Conservation (phyloP, 2,797 vertebrate genomes). For the Prionace glauca region DNA sequence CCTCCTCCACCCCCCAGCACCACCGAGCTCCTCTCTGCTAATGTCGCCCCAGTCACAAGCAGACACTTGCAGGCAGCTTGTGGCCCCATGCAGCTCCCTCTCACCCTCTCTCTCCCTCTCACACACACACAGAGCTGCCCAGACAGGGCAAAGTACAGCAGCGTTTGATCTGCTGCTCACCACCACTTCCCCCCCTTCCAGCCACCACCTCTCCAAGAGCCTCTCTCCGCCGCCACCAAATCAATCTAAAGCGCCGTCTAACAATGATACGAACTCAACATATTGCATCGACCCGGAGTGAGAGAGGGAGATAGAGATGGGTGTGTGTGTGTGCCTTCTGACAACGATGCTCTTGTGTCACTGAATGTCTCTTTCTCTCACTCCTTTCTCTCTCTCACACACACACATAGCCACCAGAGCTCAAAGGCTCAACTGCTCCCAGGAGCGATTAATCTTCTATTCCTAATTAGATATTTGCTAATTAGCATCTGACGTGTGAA, state of each 20-base stretch:
- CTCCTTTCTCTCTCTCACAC: neutral
- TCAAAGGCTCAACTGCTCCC: conserved; percentile 72
- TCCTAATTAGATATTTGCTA: conserved; percentile 91
- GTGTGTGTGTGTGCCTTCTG: neutral
- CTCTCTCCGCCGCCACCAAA: neutral
- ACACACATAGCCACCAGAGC: conserved; percentile 55
- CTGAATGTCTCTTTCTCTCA: neutral
- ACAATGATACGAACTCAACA: neutral
- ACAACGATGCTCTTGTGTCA: neutral
- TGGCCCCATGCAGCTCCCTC: neutral
- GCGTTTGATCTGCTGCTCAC: neutral
- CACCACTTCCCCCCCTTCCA: neutral
- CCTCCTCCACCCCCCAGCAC: neutral
- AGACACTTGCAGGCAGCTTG: neutral
- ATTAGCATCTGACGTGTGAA: conserved; percentile 80
- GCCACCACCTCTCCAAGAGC: neutral
- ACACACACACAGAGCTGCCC: neutral
- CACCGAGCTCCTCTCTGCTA: neutral
- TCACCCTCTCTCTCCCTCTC: neutral
- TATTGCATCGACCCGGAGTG: neutral
- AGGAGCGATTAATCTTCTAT: conserved; percentile 82
- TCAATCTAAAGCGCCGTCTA: neutral
- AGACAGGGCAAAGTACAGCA: neutral
- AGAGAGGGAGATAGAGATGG: neutral
- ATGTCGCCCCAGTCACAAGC: neutral